Evolutionary conservation across 2,113 vertebrate species (phyloP).

Genomic region (Nipponia nippon): DNA sequence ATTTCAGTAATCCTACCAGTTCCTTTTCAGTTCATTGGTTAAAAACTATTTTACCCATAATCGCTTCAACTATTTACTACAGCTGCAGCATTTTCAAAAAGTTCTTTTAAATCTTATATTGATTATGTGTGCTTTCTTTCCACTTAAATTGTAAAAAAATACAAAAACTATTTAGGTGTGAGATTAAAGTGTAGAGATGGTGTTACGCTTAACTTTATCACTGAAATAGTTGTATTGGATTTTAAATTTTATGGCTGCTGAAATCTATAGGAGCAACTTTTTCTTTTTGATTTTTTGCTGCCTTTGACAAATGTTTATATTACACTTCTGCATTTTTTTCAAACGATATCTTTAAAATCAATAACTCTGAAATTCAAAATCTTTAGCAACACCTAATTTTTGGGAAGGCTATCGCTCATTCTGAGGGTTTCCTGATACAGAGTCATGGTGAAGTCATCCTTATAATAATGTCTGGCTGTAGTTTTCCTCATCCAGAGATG

Average conservation of each 20-base stretch:
- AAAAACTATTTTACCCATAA: constrained; percentile 62
- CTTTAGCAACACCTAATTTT: constrained; percentile 7
- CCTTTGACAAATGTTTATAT: constrained; percentile 63
- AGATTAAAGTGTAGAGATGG: constrained; percentile 63
- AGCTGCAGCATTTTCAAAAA: constrained; percentile 36
- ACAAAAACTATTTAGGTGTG: constrained; percentile 68
- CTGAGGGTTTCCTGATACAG: not conserved
- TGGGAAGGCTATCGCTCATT: constrained; percentile 6
- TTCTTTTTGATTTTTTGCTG: constrained; percentile 33
- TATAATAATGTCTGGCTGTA: not conserved
- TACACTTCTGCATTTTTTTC: constrained; percentile 36
- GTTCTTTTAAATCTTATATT: constrained; percentile 60
- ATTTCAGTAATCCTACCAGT: constrained; percentile 39
- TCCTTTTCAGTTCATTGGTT: constrained; percentile 59
- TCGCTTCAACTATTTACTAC: constrained; percentile 48
- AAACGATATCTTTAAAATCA: constrained; percentile 37
- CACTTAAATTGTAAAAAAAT: constrained; percentile 66
- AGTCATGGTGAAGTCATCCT: constrained; percentile 1
- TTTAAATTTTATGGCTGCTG: constrained; percentile 55
- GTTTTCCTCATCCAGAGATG: not conserved
- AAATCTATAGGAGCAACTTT: constrained; percentile 50
- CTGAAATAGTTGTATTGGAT: constrained; percentile 62
- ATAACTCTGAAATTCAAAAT: constrained; percentile 41
- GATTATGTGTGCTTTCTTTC: constrained; percentile 60
- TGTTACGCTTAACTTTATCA: constrained; percentile 63